Conservation (phyloP, 2,797 vertebrate species). For the Anguilla megastoma region DNA sequence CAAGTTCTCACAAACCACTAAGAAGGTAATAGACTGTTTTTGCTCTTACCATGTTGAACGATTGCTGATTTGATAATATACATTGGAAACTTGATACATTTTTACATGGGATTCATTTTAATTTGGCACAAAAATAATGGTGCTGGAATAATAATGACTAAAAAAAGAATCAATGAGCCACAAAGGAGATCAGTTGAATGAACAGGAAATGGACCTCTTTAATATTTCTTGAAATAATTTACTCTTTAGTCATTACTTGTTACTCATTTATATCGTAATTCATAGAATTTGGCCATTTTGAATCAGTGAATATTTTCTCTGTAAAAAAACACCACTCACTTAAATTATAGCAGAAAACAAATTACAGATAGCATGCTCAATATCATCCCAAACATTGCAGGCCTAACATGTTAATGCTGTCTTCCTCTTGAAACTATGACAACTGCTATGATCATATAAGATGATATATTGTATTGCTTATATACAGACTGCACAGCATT, state of each 20-base stretch:
- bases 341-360: background rate
- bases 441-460: background rate
- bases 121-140: background rate
- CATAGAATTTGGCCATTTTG: background rate
- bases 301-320: background rate
- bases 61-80: background rate
- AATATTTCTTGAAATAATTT: background rate
- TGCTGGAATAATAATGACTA: background rate
- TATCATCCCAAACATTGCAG: background rate
- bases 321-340: background rate
- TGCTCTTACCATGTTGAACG: background rate
- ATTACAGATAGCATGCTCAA: background rate
- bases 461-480: too few relatives aligned
- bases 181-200: background rate
- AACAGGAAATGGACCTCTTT: background rate
- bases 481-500: too few relatives aligned
- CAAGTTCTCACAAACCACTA: background rate
- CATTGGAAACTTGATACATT: constrained; percentile 5
- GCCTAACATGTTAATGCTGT: background rate
- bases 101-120: background rate
- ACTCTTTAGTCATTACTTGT: background rate
- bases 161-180: background rate
- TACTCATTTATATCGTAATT: background rate
- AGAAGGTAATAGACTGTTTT: background rate
- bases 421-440: background rate